Conservation (phyloP, 2,888 invertebrate species). For the Epsilonema sp. region DNA sequence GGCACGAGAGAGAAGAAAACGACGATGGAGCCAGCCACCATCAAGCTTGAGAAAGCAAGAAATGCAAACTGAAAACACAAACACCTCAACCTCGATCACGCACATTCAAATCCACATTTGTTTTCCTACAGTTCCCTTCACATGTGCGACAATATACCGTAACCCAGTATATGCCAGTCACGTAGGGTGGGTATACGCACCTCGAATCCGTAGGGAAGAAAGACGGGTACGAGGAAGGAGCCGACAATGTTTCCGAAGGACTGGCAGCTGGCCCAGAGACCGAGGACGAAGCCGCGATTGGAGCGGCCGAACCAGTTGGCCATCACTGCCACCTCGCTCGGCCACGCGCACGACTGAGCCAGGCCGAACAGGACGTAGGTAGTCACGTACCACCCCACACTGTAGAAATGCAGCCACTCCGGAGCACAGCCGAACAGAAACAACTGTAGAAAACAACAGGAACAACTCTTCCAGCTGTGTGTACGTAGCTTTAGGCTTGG, state of each 20-base stretch:
- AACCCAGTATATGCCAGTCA: too few species aligned
- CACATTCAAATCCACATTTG: background rate
- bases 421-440: slow-evolving; percentile 34
- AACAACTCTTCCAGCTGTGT: too few species aligned
- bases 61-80: slow-evolving; percentile 28
- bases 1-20: background rate
- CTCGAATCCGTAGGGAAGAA: slow-evolving; percentile 35
- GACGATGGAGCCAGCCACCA: slow-evolving; percentile 16
- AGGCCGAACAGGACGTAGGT: slow-evolving; percentile 35
- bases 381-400: slow-evolving; percentile 29
- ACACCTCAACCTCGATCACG: slow-evolving; percentile 12
- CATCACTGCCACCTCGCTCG: slow-evolving; percentile 31
- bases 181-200: too few species aligned
- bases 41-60: slow-evolving; percentile 25
- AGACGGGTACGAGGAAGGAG: slow-evolving; percentile 30
- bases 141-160: too few species aligned
- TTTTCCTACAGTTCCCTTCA: too few species aligned
- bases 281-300: slow-evolving; percentile 35
- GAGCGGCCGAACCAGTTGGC: slow-evolving; percentile 35
- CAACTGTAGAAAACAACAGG: too few species aligned
- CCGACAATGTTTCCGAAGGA: slow-evolving; percentile 38
- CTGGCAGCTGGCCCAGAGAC: slow-evolving; percentile 37
- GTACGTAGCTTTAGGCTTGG: too few species aligned
- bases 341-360: slow-evolving; percentile 36
- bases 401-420: slow-evolving; percentile 33